Base-by-base conservation (phyloP, 2,113 vertebrate genomes). In the Ageneiosus marmoratus region DNA sequence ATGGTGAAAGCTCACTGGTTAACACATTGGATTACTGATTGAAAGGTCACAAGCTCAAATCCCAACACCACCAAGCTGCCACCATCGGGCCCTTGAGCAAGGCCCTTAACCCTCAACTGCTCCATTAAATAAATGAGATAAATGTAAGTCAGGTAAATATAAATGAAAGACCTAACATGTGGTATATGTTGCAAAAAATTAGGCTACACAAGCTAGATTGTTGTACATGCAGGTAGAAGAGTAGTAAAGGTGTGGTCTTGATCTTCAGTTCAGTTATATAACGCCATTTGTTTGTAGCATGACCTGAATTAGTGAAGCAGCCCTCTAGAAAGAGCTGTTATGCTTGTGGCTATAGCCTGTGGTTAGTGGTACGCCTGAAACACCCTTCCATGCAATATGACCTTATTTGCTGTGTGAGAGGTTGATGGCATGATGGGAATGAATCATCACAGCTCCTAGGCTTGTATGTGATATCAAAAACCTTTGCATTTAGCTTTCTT, bases 161-260 rank as follows among this genome's bases (percentile, higher is more conserved):
- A n/a, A n/a, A n/a, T n/a, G n/a, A n/a, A n/a, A n/a, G n/a, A n/a
- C n/a, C n/a, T n/a, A n/a, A n/a, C n/a, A n/a, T n/a, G 50, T 37
- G 50, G 20, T 37, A 3, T 11, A 8, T 8, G 32, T 41, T 58
- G 22, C 37, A 60, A 5, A 20, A 27, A 34, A 5, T 8, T 9
- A 46, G 11, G 12, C 11, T 16, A 44, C 34, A 44, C 34, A 46
- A 58, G 29, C 37, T 7, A n/a, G 24, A 62, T 32, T 27, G 0
- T 2, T 60, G 34, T 46, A 48, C 29, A 1, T 29, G 7, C 27
- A 48, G 44, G 63, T 79, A 24, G 55, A 41, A 18, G 34, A 48
- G 69, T n/a, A 60, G 27, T 74, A 24, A 18, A 50, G 69, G 80
- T 51, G 70, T 74, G 80, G 69, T 82, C 37, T 48, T 48, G 9